Base-by-base conservation (phyloP, 2,888 invertebrate genomes). In the Pristionchus mayeri region DNA sequence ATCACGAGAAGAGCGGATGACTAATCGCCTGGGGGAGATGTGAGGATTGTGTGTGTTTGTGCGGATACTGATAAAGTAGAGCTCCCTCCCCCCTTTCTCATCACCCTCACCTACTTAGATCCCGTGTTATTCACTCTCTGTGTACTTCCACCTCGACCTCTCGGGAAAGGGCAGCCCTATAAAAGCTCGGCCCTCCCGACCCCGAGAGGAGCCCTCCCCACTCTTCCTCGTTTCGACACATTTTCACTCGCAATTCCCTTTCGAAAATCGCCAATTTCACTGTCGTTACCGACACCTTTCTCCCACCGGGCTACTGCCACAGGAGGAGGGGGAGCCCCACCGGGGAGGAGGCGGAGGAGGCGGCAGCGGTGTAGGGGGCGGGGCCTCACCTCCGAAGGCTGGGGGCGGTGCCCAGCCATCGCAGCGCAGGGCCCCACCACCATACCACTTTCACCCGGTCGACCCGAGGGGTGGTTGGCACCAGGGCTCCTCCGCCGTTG, bases 21-120 rank as follows among this genome's bases (percentile, higher is more conserved):
- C n/a, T 34, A 18, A 37, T 37, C 67, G 40, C 67, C 67, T 67
- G 3, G 7, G 63, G 37, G 40, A 30, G 30, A 2, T 13, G 13
- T 18, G 63, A 34, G n/a, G n/a, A n/a, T n/a, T n/a, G n/a, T n/a
- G n/a, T n/a, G n/a, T n/a, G n/a, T n/a, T n/a, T n/a, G n/a, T n/a
- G n/a, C n/a, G n/a, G 34, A 54, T 21, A 54, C 9, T 67, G 67
- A 67, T 67, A 67, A 67, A 67, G 67, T 60, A 67, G 30, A 1
- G n/a, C 67, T 13, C 30, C 67, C 75, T 75, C 44, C 1, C 67
- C 67, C 44, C 44, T 24, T 76, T 34, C 34, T 63, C n/a, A n/a
- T n/a, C n/a, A n/a, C 63, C 67, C 67, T 67, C 67, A 67, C 67
- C 67, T 67, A 67, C 67, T 67, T 67, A 67, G 30, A 63, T 67